These are phyloP conservation scores for Lycopodina hypogea DNA, from an alignment of 37 sponge, comb jelly and placozoan genomes.

Conservation along the genomic window DNA sequence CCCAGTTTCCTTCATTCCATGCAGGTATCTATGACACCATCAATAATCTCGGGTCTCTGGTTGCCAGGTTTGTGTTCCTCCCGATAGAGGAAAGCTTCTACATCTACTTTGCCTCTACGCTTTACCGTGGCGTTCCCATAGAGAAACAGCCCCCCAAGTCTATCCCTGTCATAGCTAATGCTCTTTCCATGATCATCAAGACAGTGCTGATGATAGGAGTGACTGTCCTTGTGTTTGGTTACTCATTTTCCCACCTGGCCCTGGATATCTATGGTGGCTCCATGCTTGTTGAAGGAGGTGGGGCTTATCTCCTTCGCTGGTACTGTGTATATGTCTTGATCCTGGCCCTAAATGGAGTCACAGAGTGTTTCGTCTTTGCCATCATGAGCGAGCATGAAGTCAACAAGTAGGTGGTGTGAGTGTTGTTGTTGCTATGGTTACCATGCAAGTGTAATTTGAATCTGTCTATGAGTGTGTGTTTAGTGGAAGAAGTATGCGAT, in stretches of 20 bases:
- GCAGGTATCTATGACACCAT: conserved; percentile 83
- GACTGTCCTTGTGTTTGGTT: conserved; percentile 77
- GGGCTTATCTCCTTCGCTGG: conserved; percentile 76
- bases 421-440: neutral
- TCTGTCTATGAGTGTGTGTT: neutral
- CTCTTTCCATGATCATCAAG: conserved; percentile 74
- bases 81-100: conserved; percentile 96
- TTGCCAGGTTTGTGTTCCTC: conserved; percentile 85
- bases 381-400: conserved; percentile 84
- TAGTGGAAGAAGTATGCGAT: neutral
- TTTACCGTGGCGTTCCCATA: conserved; percentile 72
- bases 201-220: conserved; percentile 73
- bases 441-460: neutral
- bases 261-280: conserved; percentile 92
- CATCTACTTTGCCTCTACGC: conserved; percentile 80
- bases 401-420: conserved; percentile 45
- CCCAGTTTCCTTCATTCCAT: no score
- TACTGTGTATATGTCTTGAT: conserved; percentile 86
- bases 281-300: conserved; percentile 54
- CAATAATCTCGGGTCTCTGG: conserved; percentile 90
- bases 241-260: conserved; percentile 82
- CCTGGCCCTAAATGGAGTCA: conserved; percentile 92
- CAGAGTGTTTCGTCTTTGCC: conserved; percentile 94
- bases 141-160: conserved; percentile 53
- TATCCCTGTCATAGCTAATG: conserved; percentile 19